Evolutionary conservation across 2,888 invertebrate genomes (phyloP), one percentile per base, ranked within the genome.

Genomic region (Pristionchus maxplancki): DNA sequence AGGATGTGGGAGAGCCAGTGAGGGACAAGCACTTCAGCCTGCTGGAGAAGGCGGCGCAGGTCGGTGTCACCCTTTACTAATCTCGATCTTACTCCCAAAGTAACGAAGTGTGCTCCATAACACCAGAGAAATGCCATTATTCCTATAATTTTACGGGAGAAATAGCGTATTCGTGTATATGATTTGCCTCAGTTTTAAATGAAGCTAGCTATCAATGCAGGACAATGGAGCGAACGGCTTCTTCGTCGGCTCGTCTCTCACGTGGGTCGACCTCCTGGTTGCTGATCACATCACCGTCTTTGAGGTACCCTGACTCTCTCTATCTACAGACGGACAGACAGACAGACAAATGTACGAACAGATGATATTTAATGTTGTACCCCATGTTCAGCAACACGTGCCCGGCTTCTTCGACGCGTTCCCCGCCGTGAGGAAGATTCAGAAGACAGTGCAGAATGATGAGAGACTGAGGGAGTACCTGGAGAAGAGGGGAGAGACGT

Each of bases 11-110:
- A 28, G 84, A 84, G 62, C 84, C 84, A 31, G 62, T 62, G 58
- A 34, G 84, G 24, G 84, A 84, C 62, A 84, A 84, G 62, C 62
- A 62, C 84, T 58, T 62, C 37, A 17, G 37, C 3, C 31, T 84
- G n/a, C 62, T 84, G 28, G 84, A 84, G 62, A 84, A 84, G 84
- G 48, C 34, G 0, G 58, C 62, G 1, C 40, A 84, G 84, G 84
- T 62, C 20, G 44, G 48, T 8, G 17, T 71, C 20, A 34, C 15
- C 71, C 13, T n/a, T n/a, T n/a, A n/a, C n/a, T n/a, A n/a, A n/a
- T n/a, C n/a, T n/a, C n/a, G n/a, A n/a, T n/a, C n/a, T n/a, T n/a
- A n/a, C n/a, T n/a, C n/a, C n/a, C n/a, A n/a, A n/a, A n/a, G n/a
- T n/a, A n/a, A n/a, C n/a, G n/a, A n/a, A n/a, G n/a, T n/a, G n/a